Evolutionary conservation across 1,140 invertebrate species (phyloP), one percentile per base, ranked within the genome.

Genomic region (Drosophila murphyi): DNA sequence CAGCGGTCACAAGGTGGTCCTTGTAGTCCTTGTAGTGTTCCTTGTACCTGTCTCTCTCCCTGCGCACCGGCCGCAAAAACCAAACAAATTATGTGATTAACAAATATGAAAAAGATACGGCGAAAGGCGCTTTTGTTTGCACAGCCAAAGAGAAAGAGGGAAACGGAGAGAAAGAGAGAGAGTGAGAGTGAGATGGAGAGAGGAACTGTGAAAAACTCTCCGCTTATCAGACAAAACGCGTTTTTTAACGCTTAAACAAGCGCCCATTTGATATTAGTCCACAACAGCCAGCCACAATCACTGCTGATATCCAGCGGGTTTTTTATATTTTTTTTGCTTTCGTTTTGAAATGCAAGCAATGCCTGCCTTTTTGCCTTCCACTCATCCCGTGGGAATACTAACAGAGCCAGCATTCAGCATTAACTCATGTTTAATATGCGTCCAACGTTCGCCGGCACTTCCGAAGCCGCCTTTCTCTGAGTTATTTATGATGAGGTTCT

Each of bases 81-180:
- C 76, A 85, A 80, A 79, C 81, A 82, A 88, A 89, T 89, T 83
- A 83, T 77, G 80, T 67, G 83, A 88, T 83, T 88, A 88, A 78
- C 69, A 79, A 69, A 73, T 82, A 65, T 73, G 55, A 80, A 77
- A 74, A 77, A 74, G 79, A 82, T 82, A 68, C 65, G 71, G 54
- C 45, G 31, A 39, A 41, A 47, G 43, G 60, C 68, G 39, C 39
- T 43, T 71, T 87, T 71, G 67, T 76, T 76, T 72, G 57, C 60
- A 41, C 45, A 4, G 5, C 8, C 3, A 56, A 3, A 8, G 8
- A 28, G 8, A 8, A 39, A 45, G 32, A 37, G 12, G 7, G 12
- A n/a, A 32, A 6, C 6, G 10, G 28, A n/a, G 35, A 56, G 37
- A 12, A 29, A 5, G 5, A 29, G 2, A 39, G 10, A 32, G n/a